Evolutionary conservation across 2,888 invertebrate species (phyloP), one percentile per base, ranked within the genome.

Genomic region (Chaitophorus viminalis): DNA sequence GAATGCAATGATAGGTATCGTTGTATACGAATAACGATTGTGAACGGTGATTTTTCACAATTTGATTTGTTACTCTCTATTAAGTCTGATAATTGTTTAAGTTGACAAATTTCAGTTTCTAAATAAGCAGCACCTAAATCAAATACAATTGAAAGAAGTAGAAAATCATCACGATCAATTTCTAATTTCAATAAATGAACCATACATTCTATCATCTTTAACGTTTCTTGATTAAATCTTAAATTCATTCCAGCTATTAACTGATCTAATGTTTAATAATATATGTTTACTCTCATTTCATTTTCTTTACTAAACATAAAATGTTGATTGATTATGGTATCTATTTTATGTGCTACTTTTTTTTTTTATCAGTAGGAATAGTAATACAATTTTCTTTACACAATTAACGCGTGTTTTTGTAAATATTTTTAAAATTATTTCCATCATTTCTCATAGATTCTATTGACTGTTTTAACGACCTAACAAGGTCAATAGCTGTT

Each of bases 211-310:
- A 84, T 76, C 31, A 78, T 77, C 33, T n/a, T 70, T 70, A 65
- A 33, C 1, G 33, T 85, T 68, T 78, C 70, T 85, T 77, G 68
- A 9, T 75, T 46, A 85, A 85, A 85, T 65, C 85, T 39, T 60
- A 76, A 46, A 60, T 85, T 52, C 17, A 85, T 68, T 68, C 68
- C 68, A 85, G 60, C 36, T 76, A 85, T 77, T 18, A 77, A 85
- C 74, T 75, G 54, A 84, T 84, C 84, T 76, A 84, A 60, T 65
- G 76, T 76, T 33, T 60, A 76, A 39, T 76, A 84, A 76, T 75
- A 84, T 75, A 76, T 60, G 60, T 39, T 36, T 29, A 84, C 11
- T 60, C 65, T 54, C 84, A 84, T 84, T 84, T 84, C 74, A 75
- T 84, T n/a, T 74, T 84, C 21, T 84, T 84, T 84, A 74, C 25